Conservation (phyloP, 1,140 invertebrate genomes). For the Sycophaga agraensis region DNA sequence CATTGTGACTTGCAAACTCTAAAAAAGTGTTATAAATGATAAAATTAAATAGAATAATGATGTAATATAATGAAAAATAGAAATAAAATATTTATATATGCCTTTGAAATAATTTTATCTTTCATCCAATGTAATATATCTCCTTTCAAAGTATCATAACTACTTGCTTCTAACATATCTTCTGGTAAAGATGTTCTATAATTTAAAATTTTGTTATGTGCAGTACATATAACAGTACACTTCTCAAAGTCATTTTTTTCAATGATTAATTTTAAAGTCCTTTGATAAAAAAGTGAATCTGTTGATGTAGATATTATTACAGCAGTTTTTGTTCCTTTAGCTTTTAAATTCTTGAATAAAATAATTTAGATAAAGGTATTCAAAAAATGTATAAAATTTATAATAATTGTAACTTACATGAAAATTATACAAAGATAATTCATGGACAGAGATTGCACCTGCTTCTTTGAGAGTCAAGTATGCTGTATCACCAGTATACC, state of each 20-base stretch:
- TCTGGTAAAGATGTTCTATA: slow-evolving; percentile 33
- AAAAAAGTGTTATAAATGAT: slow-evolving; percentile 36
- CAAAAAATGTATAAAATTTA: background rate
- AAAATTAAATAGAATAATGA: background rate
- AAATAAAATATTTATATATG: slow-evolving; percentile 14
- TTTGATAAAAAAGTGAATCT: slow-evolving; percentile 53
- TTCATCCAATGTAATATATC: slow-evolving; percentile 60
- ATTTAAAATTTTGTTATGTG: slow-evolving; percentile 52
- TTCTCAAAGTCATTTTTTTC: slow-evolving; percentile 59
- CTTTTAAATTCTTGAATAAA: slow-evolving; percentile 47
- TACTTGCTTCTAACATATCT: slow-evolving; percentile 33
- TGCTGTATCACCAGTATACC: slow-evolving; percentile 58
- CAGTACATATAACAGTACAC: slow-evolving; percentile 57
- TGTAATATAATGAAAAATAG: background rate
- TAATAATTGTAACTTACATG: slow-evolving; percentile 36
- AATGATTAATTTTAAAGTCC: slow-evolving; percentile 57
- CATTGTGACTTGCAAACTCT: slow-evolving; percentile 63
- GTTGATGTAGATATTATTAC: slow-evolving; percentile 59
- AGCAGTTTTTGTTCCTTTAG: slow-evolving; percentile 52
- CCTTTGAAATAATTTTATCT: slow-evolving; percentile 51
- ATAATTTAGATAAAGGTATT: background rate
- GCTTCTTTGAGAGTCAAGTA: slow-evolving; percentile 53
- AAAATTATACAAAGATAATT: slow-evolving; percentile 59
- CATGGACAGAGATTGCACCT: slow-evolving; percentile 60
- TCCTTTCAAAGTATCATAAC: slow-evolving; percentile 56